phyloP scores from a whole-genome alignment of 2,888 invertebrate genomes.

The Copidosoma aretas region DNA sequence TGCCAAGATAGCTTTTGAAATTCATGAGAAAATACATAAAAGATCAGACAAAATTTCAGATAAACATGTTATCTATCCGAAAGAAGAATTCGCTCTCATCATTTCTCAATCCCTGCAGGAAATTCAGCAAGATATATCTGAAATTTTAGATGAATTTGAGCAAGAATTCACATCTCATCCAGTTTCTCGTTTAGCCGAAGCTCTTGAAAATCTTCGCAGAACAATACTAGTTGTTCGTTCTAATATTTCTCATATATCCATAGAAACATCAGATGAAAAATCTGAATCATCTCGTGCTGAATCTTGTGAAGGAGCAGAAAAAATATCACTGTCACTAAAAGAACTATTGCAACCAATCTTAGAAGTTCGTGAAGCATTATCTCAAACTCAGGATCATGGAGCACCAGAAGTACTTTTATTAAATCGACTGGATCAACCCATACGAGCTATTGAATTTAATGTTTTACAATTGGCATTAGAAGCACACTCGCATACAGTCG shows the following conservation, averaged over 20 bases:
- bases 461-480: conserved; percentile 43
- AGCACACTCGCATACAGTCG: conserved; percentile 32
- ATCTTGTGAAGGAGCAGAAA: conserved; percentile 33
- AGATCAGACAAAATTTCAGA: conserved; percentile 26
- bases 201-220: conserved; percentile 48
- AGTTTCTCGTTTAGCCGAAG: conserved; percentile 47
- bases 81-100: conserved; percentile 35
- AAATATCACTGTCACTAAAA: conserved; percentile 38
- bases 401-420: conserved; percentile 49
- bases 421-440: conserved; percentile 46
- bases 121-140: conserved; percentile 48
- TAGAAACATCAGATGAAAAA: conserved; percentile 25
- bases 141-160: conserved; percentile 52
- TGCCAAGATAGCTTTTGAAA: too few species aligned
- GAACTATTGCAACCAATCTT: conserved; percentile 43
- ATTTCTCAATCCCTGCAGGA: conserved; percentile 44
- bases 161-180: conserved; percentile 44
- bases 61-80: conserved; percentile 36
- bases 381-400: conserved; percentile 44
- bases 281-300: conserved; percentile 34
- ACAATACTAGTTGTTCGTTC: conserved; percentile 41
- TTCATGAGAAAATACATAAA: conserved; percentile 12
- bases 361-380: conserved; percentile 43
- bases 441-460: conserved; percentile 46
- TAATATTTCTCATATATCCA: conserved; percentile 29